These are phyloP conservation scores for Schizaphis graminum DNA, from an alignment of 2,888 invertebrate genomes.

Conservation along the genomic window DNA sequence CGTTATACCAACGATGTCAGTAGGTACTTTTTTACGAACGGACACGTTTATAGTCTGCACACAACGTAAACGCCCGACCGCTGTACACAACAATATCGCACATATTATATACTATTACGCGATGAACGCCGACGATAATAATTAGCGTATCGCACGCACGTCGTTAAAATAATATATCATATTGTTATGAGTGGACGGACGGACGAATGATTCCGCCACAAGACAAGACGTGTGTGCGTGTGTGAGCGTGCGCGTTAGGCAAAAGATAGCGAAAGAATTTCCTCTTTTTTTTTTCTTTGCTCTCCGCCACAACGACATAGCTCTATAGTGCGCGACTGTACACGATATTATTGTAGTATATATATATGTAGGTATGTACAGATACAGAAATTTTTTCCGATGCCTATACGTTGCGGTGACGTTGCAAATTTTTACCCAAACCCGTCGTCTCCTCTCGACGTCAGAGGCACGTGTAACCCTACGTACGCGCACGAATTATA, in stretches of 20 bases:
- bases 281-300: background rate
- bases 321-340: background rate
- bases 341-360: background rate
- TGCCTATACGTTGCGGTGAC: background rate
- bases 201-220: background rate
- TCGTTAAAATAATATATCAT: background rate
- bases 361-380: background rate
- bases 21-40: background rate
- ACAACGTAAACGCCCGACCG: background rate
- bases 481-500: background rate
- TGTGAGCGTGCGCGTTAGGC: background rate
- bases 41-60: background rate
- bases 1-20: background rate
- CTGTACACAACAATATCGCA: background rate
- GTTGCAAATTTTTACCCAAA: constrained; percentile 5
- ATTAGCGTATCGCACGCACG: constrained; percentile 15
- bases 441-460: background rate
- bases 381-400: background rate
- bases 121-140: constrained; percentile 8
- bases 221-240: background rate
- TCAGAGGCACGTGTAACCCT: constrained; percentile 20
- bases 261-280: constrained; percentile 29
- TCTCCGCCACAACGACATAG: background rate
- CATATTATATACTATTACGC: background rate
- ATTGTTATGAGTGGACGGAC: background rate